Conservation (phyloP, 2,888 invertebrate genomes). For the Papilio elwesi region DNA sequence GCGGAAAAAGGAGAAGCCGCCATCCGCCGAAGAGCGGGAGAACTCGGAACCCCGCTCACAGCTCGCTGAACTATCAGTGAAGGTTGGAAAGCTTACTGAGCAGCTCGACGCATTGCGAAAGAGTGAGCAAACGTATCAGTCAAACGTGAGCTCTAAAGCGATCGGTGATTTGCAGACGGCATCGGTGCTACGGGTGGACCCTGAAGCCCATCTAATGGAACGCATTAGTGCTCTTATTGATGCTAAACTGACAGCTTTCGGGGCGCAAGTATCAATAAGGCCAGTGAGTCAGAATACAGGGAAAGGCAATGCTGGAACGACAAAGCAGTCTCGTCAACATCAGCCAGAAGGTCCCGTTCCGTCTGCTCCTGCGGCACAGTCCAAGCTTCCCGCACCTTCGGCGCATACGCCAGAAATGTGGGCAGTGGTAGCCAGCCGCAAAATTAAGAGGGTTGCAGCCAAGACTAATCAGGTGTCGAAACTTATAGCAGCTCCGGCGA, state of each 20-base stretch:
- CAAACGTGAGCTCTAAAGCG: background rate
- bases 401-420: background rate
- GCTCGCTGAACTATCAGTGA: background rate
- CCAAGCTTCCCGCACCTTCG: background rate
- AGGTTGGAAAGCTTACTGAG: constrained; percentile 9
- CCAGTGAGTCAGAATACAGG: too few relatives aligned
- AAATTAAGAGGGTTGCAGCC: background rate
- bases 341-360: too few relatives aligned
- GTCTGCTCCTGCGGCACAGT: too few relatives aligned
- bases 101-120: background rate
- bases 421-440: background rate
- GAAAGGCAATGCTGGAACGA: too few relatives aligned
- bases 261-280: background rate
- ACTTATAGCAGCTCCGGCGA: background rate
- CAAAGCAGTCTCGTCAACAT: too few relatives aligned
- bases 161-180: background rate
- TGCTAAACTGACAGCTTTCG: background rate
- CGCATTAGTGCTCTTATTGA: background rate
- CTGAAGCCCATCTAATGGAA: background rate
- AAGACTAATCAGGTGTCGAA: too few relatives aligned
- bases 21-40: background rate
- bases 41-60: background rate
- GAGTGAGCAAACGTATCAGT: background rate
- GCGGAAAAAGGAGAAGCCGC: background rate
- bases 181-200: background rate